Percentiles rank a stretch among this genome's conserved stretches.
Conservation (phyloP, 2,113 vertebrate species). For the Ochotona princeps region DNA sequence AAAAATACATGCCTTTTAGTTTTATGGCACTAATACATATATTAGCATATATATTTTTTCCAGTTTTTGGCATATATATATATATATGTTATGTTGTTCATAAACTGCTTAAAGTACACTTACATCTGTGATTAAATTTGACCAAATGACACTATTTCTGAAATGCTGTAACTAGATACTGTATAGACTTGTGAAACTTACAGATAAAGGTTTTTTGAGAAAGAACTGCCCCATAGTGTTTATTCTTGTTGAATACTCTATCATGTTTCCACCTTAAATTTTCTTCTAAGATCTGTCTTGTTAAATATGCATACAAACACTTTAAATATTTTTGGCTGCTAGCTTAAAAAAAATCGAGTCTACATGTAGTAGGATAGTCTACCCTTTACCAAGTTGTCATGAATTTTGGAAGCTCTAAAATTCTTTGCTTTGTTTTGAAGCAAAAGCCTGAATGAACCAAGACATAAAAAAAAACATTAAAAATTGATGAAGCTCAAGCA, state of each 20-base stretch:
- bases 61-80: too few species aligned
- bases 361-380: not conserved
- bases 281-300: not conserved
- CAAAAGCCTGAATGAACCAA: not conserved
- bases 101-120: too few species aligned
- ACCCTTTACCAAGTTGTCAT: not conserved
- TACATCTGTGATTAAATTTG: not conserved
- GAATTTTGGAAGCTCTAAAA: not conserved
- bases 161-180: not conserved
- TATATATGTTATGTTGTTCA: too few species aligned
- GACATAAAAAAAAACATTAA: not conserved
- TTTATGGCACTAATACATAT: too few species aligned
- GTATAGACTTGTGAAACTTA: not conserved
- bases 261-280: not conserved
- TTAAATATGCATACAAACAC: not conserved
- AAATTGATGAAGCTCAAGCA: not conserved
- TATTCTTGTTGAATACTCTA: not conserved
- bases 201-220: not conserved
- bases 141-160: not conserved
- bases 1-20: too few species aligned
- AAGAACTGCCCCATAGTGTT: accelerated
- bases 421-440: not conserved
- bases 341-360: not conserved
- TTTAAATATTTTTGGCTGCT: not conserved
- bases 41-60: too few species aligned